phyloP scores from a whole-genome alignment of 2,888 invertebrate genomes.

The Maniola hyperantus region DNA sequence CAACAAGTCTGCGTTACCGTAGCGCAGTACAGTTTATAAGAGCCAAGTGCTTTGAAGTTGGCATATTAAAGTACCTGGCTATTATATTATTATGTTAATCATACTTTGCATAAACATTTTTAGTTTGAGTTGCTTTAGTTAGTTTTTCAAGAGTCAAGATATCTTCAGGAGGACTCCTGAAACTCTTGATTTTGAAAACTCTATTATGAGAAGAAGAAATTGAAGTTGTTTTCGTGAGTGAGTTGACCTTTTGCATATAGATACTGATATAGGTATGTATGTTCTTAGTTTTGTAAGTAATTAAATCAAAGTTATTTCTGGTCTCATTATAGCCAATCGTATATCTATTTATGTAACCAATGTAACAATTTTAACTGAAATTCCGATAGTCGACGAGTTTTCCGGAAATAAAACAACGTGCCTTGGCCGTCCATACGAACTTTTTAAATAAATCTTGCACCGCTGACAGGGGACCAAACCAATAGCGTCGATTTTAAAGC shows the following conservation, averaged over 20 bases:
- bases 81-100: slow-evolving; percentile 14
- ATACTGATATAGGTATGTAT: not conserved
- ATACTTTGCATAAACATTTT: slow-evolving; percentile 13
- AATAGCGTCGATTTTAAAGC: slow-evolving; percentile 47
- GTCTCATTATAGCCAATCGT: not conserved
- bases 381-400: slow-evolving; percentile 37
- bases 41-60: slow-evolving; percentile 21
- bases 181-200: not conserved
- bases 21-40: slow-evolving; percentile 24
- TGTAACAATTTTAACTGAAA: slow-evolving; percentile 7
- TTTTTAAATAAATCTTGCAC: slow-evolving; percentile 71
- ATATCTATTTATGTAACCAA: not conserved
- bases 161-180: not conserved
- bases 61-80: slow-evolving; percentile 15
- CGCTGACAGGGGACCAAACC: slow-evolving; percentile 61
- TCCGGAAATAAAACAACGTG: slow-evolving; percentile 41
- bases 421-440: slow-evolving; percentile 48
- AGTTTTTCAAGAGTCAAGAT: not conserved
- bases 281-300: no score
- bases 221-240: not conserved
- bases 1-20: slow-evolving; percentile 25
- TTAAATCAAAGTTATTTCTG: no score
- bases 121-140: not conserved
- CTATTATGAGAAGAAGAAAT: not conserved
- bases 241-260: not conserved